Conservation (phyloP, 2,113 vertebrate species). For the Illadopsis cleaveri region DNA sequence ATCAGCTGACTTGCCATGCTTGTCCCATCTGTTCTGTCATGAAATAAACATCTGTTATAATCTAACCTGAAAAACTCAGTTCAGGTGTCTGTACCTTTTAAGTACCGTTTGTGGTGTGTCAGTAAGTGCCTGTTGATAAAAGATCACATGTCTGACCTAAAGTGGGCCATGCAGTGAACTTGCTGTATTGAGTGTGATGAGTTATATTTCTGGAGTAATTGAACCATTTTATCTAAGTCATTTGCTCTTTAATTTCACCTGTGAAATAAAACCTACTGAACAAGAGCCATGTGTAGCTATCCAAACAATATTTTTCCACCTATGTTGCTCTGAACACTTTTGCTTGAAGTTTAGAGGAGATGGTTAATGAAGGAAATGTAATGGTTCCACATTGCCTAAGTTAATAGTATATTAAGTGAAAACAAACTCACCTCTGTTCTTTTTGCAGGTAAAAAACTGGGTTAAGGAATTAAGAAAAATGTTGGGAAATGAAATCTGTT, state of each 20-base stretch:
- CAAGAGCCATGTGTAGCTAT: neutral
- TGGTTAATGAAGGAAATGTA: neutral
- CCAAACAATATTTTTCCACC: neutral
- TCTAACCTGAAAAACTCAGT: neutral
- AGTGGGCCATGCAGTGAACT: neutral
- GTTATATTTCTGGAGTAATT: neutral
- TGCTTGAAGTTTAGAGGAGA: neutral
- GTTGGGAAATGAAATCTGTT: slow-evolving; percentile 99
- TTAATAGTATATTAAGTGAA: neutral
- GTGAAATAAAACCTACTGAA: neutral
- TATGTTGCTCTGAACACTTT: neutral
- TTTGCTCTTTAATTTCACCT: neutral
- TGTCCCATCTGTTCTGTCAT: neutral
- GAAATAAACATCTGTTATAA: neutral
- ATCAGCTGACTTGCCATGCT: neutral
- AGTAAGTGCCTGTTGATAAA: neutral
- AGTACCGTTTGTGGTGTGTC: neutral
- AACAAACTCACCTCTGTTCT: slow-evolving; percentile 1
- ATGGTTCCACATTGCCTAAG: neutral
- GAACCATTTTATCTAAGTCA: neutral
- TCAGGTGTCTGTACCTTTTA: neutral
- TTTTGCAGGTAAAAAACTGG: slow-evolving; percentile 96
- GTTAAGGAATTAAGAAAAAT: slow-evolving; percentile 99
- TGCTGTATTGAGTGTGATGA: neutral
- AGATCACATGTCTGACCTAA: neutral